phyloP scores from a whole-genome alignment of 1,140 invertebrate genomes.

The Oryzaephilus surinamensis region DNA sequence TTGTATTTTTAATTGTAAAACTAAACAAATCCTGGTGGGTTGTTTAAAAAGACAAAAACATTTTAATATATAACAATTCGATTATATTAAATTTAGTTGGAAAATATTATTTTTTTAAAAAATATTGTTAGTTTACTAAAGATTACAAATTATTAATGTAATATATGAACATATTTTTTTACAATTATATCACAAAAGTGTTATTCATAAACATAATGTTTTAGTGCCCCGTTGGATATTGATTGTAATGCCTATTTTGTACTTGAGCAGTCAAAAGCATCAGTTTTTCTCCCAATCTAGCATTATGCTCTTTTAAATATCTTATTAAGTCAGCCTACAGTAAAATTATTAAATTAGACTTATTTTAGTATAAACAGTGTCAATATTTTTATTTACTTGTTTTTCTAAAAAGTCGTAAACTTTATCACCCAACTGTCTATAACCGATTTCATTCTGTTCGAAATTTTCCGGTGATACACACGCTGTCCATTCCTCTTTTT shows the following conservation, averaged over 20 bases:
- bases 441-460: constrained; percentile 52
- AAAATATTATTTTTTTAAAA: too few relatives aligned
- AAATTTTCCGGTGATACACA: constrained; percentile 40
- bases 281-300: constrained; percentile 38
- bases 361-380: constrained; percentile 1
- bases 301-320: constrained; percentile 41
- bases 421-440: constrained; percentile 43
- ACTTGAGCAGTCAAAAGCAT: constrained; percentile 36
- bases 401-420: constrained; percentile 52
- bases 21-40: too few relatives aligned
- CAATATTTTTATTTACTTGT: constrained; percentile 41
- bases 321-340: constrained; percentile 41
- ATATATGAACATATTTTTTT: too few relatives aligned
- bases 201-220: too few relatives aligned
- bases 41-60: too few relatives aligned
- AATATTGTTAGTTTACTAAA: too few relatives aligned
- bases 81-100: too few relatives aligned
- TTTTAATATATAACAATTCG: too few relatives aligned
- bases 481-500: constrained; percentile 45
- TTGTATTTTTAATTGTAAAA: too few relatives aligned
- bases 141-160: too few relatives aligned
- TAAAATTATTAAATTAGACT: constrained; percentile 19
- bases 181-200: too few relatives aligned
- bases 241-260: constrained; percentile 20
- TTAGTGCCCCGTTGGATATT: too few relatives aligned